These are phyloP conservation scores for Carpatolechia fugitivella DNA, from an alignment of 2,888 invertebrate species.

Conservation along the genomic window DNA sequence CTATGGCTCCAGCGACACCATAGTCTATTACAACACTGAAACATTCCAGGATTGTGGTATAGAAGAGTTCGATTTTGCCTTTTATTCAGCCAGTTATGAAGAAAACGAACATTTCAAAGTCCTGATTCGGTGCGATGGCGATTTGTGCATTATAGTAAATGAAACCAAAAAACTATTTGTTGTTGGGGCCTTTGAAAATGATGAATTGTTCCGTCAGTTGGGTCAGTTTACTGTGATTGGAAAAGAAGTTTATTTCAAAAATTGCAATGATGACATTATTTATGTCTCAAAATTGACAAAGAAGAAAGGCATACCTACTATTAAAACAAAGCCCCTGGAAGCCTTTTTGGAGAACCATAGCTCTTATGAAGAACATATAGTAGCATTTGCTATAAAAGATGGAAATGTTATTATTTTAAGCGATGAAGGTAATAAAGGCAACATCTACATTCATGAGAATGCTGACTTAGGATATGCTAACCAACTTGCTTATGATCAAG, in stretches of 20 bases:
- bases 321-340: neutral
- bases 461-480: neutral
- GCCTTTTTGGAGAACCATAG: neutral
- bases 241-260: slow-evolving; percentile 4
- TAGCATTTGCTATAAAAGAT: neutral
- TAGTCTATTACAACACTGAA: slow-evolving; percentile 1
- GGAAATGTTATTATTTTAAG: neutral
- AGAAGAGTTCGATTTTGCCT: neutral
- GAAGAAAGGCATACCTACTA: neutral
- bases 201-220: too few species aligned
- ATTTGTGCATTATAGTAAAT: neutral
- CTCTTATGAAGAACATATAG: neutral
- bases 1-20: neutral
- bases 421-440: neutral
- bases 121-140: neutral
- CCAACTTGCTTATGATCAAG: neutral
- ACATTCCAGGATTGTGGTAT: neutral
- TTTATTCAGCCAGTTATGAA: neutral
- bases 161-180: neutral
- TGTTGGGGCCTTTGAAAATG: neutral
- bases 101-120: neutral
- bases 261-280: neutral
- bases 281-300: slow-evolving; percentile 4
- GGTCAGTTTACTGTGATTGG: neutral
- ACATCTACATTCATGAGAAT: slow-evolving; percentile 4